Evolutionary conservation across 2,113 vertebrate genomes (phyloP).

Genomic region (Prochilodus magdalenae): DNA sequence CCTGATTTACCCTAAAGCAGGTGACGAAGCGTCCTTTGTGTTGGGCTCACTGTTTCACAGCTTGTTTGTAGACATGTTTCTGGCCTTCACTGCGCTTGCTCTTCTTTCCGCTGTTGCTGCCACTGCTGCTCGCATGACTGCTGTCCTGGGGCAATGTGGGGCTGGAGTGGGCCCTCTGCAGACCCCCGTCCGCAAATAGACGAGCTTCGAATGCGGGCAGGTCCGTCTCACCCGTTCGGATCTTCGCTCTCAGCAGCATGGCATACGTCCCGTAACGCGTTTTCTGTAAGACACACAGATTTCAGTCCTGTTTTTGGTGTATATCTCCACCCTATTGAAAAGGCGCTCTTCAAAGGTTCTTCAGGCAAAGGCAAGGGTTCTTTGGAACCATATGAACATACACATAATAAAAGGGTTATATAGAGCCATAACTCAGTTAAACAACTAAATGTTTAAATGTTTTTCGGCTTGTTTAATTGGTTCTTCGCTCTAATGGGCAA

Average conservation of each 20-base stretch:
- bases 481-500: no score
- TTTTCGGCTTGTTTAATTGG: no score
- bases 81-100: slow-evolving; percentile 73
- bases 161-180: slow-evolving; percentile 84
- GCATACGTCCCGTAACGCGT: slow-evolving; percentile 93
- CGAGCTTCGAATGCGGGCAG: slow-evolving; percentile 85
- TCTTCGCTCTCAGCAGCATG: slow-evolving; percentile 89
- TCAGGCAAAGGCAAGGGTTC: no score
- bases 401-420: no score
- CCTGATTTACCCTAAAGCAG: slow-evolving; percentile 6
- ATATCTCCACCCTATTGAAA: no score
- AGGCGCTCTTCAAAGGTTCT: no score
- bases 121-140: slow-evolving; percentile 47
- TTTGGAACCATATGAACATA: no score
- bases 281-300: slow-evolving; percentile 77
- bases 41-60: slow-evolving; percentile 58
- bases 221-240: slow-evolving; percentile 85
- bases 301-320: background rate
- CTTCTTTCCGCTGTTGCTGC: slow-evolving; percentile 60
- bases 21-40: background rate
- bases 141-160: slow-evolving; percentile 81
- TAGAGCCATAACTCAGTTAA: no score
- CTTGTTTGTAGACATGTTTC: slow-evolving; percentile 69
- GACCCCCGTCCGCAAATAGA: slow-evolving; percentile 83
- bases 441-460: no score